These are phyloP conservation scores for Clistopyga incitator DNA, from an alignment of 2,888 invertebrate genomes.

Conservation along the genomic window DNA sequence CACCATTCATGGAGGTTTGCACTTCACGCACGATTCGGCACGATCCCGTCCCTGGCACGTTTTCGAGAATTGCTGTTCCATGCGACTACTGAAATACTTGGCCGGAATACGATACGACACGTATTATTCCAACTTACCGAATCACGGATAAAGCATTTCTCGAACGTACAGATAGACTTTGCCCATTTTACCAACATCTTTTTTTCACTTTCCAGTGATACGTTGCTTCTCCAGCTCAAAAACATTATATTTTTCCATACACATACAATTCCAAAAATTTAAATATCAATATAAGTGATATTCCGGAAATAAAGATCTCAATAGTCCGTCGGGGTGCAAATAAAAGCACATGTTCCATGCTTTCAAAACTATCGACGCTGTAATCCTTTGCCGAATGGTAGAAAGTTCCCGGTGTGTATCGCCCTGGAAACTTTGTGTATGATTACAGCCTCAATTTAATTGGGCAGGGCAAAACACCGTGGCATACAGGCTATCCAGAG, in stretches of 20 bases:
- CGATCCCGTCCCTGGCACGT: slow-evolving; percentile 21
- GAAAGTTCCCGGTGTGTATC: not conserved
- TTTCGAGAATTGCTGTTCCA: slow-evolving; percentile 33
- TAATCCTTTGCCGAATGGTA: not conserved
- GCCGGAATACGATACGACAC: slow-evolving; percentile 42
- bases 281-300: not conserved
- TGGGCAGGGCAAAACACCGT: slow-evolving; percentile 21
- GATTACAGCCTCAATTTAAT: slow-evolving; percentile 44
- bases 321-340: not conserved
- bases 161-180: not conserved
- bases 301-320: too few species aligned
- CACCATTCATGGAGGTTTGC: slow-evolving; percentile 46
- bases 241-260: not conserved
- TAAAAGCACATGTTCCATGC: not conserved
- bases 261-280: not conserved
- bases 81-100: slow-evolving; percentile 20
- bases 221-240: not conserved
- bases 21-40: slow-evolving; percentile 41
- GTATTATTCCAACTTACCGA: slow-evolving; percentile 13
- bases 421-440: slow-evolving; percentile 28
- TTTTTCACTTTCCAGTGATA: too few species aligned
- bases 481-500: not conserved
- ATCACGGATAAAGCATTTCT: not conserved
- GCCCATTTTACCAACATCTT: not conserved
- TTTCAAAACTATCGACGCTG: not conserved